Evolutionary conservation across 2,797 vertebrate genomes (phyloP), one percentile per base, ranked within the genome.

Genomic region (Paramormyrops hopkinsi): DNA sequence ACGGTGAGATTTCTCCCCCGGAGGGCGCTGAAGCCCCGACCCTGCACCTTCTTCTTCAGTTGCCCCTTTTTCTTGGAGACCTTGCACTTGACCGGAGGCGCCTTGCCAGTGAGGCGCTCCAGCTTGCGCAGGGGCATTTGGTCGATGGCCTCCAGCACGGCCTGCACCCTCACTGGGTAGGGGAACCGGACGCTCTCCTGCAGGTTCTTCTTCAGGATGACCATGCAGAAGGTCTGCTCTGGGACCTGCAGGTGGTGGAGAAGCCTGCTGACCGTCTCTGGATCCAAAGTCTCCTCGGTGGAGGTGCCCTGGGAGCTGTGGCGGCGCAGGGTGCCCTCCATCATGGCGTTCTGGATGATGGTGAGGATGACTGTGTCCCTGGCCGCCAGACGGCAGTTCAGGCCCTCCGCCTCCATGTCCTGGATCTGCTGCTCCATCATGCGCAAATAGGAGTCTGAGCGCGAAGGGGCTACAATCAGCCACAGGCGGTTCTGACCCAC

Each of bases 401-500:
- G 90, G 2, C 91, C 93, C 91, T 94, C 94, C 90, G 95, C 93
- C 7, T 95, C 94, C 91, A 91, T 93, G 79, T 96, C 96, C 87
- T 95, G 93, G 65, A 97, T 94, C 90, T 97, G 96, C 90, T 96
- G 96, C 92, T 96, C 95, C 96, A 96, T 96, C 96, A 97, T 95
- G 2, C 73, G 95, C 11, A 96, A 93, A 90, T 96, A 96, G 91
- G 95, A 89, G 89, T 96, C 94, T 69, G 89, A 93, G 91, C 94
- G 91, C 1, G 95, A 95, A 0, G 95, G 93, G 2, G 96, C 96
- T 5, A 95, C 95, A 89, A 96, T 96, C 88, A 97, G 94, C 96
- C 96, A 96, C 91, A 97, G 89, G 1, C 96, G 94, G 65, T 95
- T 95, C 92, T 96, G 96, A 59, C 96, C 96, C 90, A 93, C 93